These are phyloP conservation scores for Rhineura floridana DNA, from an alignment of 2,113 vertebrate species.

Conservation along the genomic window DNA sequence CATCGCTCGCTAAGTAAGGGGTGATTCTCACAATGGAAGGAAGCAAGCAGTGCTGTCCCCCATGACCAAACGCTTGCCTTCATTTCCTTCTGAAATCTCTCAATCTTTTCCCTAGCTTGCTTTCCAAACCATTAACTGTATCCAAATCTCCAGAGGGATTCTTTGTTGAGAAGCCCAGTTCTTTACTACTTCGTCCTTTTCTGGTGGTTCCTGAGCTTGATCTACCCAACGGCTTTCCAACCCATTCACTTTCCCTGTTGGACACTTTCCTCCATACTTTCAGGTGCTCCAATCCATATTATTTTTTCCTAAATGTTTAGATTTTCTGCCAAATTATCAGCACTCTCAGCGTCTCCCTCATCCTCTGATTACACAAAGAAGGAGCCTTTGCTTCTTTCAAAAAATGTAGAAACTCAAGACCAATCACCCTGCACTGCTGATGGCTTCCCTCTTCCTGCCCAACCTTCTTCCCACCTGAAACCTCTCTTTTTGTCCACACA, in stretches of 20 bases:
- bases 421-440: no score
- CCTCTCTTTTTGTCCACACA: neutral
- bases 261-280: neutral
- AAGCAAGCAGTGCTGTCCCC: neutral
- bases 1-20: no score
- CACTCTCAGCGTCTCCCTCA: neutral
- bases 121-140: neutral
- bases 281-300: neutral
- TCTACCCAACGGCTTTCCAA: neutral
- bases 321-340: neutral
- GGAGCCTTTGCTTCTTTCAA: neutral
- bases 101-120: neutral
- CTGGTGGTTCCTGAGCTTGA: neutral
- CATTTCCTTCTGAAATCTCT: neutral
- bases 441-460: no score
- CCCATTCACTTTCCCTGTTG: neutral
- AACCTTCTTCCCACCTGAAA: neutral
- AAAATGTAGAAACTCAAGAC: neutral
- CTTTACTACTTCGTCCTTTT: neutral
- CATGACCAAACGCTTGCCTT: neutral
- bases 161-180: neutral
- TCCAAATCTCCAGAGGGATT: neutral
- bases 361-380: neutral
- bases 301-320: no score
- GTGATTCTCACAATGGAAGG: neutral